Percentiles rank a stretch among this genome's conserved stretches.
Conservation (phyloP, 2,113 vertebrate species). For the Trogon melanurus region DNA sequence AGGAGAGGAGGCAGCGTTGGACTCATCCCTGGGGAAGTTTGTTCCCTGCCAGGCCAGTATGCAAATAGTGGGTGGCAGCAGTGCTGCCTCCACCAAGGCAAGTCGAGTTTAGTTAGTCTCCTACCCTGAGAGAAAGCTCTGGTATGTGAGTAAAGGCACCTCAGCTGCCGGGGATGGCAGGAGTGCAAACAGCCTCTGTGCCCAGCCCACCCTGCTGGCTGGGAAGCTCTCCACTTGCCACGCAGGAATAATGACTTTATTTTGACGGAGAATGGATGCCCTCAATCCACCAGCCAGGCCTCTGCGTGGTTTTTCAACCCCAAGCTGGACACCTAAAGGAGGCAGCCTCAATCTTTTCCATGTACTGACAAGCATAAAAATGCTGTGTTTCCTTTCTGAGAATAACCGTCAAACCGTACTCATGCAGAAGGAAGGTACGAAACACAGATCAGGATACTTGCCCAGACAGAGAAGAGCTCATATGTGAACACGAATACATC, state of each 20-base stretch:
- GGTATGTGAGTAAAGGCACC: background rate
- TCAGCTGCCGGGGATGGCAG: background rate
- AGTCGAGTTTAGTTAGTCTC: background rate
- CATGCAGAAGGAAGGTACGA: background rate
- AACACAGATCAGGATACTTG: background rate
- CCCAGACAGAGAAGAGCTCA: background rate
- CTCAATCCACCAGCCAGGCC: background rate
- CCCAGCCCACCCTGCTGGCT: background rate
- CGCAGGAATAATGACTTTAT: fast-evolving
- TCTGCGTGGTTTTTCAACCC: background rate
- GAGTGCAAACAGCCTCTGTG: background rate
- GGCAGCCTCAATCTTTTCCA: background rate
- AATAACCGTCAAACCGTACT: background rate
- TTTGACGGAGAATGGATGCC: background rate
- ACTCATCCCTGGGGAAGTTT: background rate
- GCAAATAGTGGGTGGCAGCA: background rate
- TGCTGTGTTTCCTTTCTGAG: background rate
- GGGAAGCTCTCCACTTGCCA: background rate
- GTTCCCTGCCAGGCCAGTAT: background rate
- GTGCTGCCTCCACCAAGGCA: background rate
- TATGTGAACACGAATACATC: background rate
- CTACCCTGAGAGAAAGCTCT: background rate
- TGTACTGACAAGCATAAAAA: background rate
- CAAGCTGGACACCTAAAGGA: background rate
- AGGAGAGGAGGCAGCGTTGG: background rate